Percentiles rank a stretch among this genome's conserved stretches.
Evolutionary conservation across 2,888 invertebrate species (phyloP).

Genomic region (Apodemia zela): DNA sequence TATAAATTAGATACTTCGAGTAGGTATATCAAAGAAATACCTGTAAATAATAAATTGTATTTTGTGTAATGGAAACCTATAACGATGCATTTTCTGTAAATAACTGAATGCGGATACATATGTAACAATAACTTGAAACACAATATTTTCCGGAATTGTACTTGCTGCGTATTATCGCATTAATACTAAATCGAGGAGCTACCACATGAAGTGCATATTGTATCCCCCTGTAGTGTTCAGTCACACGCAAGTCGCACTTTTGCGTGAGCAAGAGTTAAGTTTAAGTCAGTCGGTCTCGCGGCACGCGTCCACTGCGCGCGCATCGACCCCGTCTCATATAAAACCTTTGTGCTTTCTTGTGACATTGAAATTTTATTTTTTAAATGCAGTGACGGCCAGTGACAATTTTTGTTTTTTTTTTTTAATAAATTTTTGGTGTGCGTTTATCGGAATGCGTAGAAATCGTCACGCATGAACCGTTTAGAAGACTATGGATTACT

Average conservation of each 20-base stretch:
- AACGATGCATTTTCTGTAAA: not conserved
- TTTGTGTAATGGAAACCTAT: not conserved
- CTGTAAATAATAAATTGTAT: too few species aligned
- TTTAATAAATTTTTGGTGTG: slow-evolving; percentile 29
- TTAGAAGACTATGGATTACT: slow-evolving; percentile 57
- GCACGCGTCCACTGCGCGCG: slow-evolving; percentile 55
- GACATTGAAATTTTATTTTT: slow-evolving; percentile 30
- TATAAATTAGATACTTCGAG: too few species aligned
- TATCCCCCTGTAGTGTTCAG: slow-evolving; percentile 27
- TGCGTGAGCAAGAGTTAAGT: slow-evolving; percentile 28
- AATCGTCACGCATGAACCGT: slow-evolving; percentile 59
- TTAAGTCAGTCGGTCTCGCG: slow-evolving; percentile 36
- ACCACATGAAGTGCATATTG: slow-evolving; percentile 6
- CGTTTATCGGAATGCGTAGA: slow-evolving; percentile 45
- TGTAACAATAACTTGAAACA: slow-evolving; percentile 2
- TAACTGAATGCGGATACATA: not conserved
- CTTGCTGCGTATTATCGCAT: not conserved
- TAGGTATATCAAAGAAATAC: too few species aligned
- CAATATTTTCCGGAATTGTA: slow-evolving; percentile 1
- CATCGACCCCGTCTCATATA: slow-evolving; percentile 35
- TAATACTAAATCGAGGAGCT: not conserved
- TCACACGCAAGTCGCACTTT: slow-evolving; percentile 27
- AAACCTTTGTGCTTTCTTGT: slow-evolving; percentile 37
- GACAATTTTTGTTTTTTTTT: slow-evolving; percentile 29
- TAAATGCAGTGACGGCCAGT: slow-evolving; percentile 31